Evolutionary conservation across 2,113 vertebrate genomes (phyloP).

Genomic region (Rhynchopsitta pachyrhyncha): DNA sequence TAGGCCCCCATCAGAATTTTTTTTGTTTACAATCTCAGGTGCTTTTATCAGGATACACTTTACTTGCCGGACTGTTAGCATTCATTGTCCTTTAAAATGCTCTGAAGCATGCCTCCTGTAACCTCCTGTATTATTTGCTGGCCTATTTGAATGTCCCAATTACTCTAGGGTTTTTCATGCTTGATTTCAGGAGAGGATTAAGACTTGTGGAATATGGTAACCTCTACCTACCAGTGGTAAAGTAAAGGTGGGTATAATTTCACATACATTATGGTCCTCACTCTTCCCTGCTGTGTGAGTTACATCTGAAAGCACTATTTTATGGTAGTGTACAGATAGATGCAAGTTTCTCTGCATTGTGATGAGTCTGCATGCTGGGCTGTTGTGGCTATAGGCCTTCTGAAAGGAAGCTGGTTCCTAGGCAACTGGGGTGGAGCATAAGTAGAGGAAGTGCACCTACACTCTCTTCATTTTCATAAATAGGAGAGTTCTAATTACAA

Average conservation of each 20-base stretch:
- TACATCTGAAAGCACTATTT: not conserved
- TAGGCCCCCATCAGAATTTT: not conserved
- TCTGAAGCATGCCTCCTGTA: fast-evolving
- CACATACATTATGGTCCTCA: not conserved
- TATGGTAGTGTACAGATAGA: not conserved
- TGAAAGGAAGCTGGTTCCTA: not conserved
- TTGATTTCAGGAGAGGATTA: not conserved
- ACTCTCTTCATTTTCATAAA: not conserved
- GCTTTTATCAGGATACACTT: not conserved
- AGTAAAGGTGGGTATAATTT: not conserved
- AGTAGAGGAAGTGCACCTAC: not conserved
- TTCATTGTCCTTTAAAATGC: not conserved
- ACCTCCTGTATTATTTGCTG: not conserved
- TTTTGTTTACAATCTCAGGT: not conserved
- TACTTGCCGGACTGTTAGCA: not conserved
- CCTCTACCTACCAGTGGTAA: not conserved
- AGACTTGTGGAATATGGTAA: not conserved
- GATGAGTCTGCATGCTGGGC: not conserved
- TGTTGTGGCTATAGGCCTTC: not conserved
- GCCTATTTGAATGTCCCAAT: not conserved
- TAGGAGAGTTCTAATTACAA: not conserved
- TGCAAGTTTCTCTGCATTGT: not conserved
- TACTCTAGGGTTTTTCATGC: not conserved
- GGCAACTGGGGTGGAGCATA: not conserved
- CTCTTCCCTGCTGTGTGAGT: not conserved